Evolutionary conservation across 1,140 invertebrate genomes (phyloP), one percentile per base, ranked within the genome.

Genomic region (Drusus annulatus): DNA sequence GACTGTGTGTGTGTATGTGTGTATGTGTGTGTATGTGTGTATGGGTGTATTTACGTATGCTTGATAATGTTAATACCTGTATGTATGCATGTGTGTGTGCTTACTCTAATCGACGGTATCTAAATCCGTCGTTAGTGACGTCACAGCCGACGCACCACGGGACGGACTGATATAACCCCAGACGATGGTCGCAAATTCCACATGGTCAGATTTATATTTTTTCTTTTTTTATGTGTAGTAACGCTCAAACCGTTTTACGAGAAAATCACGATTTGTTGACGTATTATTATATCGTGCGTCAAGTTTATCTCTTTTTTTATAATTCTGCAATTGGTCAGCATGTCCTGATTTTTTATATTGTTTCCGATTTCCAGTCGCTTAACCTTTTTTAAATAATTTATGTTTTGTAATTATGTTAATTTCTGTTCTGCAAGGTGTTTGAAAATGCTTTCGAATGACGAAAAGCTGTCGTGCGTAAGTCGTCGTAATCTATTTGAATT

Each of bases 101-200:
- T 19, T 19, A 17, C 56, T 60, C 75, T 45, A 62, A 77, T 60
- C 36, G 76, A 17, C 76, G 17, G 17, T 54, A 62, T 36, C 76
- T 78, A 78, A 78, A 78, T 78, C 76, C 76, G 76, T 78, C 76
- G 62, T 28, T 7, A 21, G 71, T 74, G 71, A 74, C 71, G 71
- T 54, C 50, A 74, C 71, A 21, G 15, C 71, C 68, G 17, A 45
- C 8, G 19, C 28, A 21, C 71, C 71, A 74, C 71, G 71, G 52
- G 71, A 74, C 21, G 23, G 19, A 50, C 52, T 74, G 51, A 74
- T 74, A 54, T 74, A 74, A 74, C 71, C 23, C 51, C 71, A 74
- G 71, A 74, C 50, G 71, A 56, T 28, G 62, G 23, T 3, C 62
- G 25, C 62, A 28, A 65, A 28, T 65, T 65, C 21, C 62, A 25